phyloP scores from a whole-genome alignment of 1,140 invertebrate species.

The Magallana ariakensis region DNA sequence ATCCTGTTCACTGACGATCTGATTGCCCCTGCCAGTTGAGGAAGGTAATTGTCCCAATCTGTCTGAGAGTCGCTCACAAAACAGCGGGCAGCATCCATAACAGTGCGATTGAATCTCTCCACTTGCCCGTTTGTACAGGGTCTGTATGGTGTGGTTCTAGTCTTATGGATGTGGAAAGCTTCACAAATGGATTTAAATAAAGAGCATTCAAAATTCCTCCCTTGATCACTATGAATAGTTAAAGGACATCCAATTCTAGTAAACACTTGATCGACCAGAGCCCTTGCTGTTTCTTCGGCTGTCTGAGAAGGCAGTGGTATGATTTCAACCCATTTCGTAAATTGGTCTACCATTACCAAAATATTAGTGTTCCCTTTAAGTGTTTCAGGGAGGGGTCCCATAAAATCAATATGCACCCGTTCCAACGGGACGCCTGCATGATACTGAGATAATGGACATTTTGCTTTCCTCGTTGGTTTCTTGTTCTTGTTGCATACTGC shows the following conservation, averaged over 20 bases:
- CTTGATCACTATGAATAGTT: constrained; percentile 46
- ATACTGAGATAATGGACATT: constrained; percentile 27
- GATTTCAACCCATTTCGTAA: constrained; percentile 53
- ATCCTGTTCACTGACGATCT: constrained; percentile 29
- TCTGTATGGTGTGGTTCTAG: constrained; percentile 50
- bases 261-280: constrained; percentile 44
- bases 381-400: constrained; percentile 42
- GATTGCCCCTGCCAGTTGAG: constrained; percentile 20
- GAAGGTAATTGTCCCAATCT: constrained; percentile 40
- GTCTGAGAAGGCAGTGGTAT: constrained; percentile 50
- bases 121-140: constrained; percentile 54
- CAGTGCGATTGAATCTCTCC: constrained; percentile 46
- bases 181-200: constrained; percentile 44
- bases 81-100: constrained; percentile 49
- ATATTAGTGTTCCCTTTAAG: constrained; percentile 41
- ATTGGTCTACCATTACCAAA: constrained; percentile 52
- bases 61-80: constrained; percentile 25
- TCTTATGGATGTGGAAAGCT: constrained; percentile 35
- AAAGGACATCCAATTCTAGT: constrained; percentile 40
- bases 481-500: constrained; percentile 52
- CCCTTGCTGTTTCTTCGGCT: constrained; percentile 47
- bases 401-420: constrained; percentile 52
- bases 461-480: constrained; percentile 37
- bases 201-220: constrained; percentile 50
- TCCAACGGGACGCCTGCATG: constrained; percentile 49